These are phyloP conservation scores for Druon quercuslanigerum DNA, from an alignment of 1,140 invertebrate species.

Conservation along the genomic window DNA sequence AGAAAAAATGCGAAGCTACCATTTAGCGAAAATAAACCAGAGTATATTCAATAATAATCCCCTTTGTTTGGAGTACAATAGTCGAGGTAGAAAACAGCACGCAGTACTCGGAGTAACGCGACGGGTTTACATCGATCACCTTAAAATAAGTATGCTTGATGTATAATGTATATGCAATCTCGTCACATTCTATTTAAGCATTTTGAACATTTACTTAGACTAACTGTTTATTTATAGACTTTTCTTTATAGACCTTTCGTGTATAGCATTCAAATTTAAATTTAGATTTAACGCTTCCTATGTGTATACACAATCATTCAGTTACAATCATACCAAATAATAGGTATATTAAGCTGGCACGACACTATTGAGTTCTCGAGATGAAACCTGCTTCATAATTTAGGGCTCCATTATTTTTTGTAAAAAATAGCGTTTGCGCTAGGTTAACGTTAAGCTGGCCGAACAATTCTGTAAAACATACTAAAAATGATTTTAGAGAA, in stretches of 20 bases:
- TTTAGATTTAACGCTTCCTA: constrained; percentile 11
- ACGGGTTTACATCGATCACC: constrained; percentile 16
- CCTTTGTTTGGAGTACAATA: constrained; percentile 29
- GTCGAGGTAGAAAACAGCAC: constrained; percentile 14
- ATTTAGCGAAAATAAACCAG: constrained; percentile 27
- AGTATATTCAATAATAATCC: constrained; percentile 28
- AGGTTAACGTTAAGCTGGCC: too few relatives aligned
- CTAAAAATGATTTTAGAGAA: too few relatives aligned
- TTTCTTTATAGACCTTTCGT: constrained; percentile 14
- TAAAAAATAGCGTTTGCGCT: too few relatives aligned
- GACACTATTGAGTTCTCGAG: too few relatives aligned
- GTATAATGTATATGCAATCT: constrained; percentile 15
- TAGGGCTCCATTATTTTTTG: too few relatives aligned
- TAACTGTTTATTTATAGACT: not conserved
- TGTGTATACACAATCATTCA: not conserved
- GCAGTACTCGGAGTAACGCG: constrained; percentile 22
- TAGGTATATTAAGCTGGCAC: too few relatives aligned
- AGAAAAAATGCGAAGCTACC: not conserved
- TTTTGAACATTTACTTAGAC: constrained; percentile 24
- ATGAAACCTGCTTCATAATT: too few relatives aligned
- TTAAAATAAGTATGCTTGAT: constrained; percentile 28
- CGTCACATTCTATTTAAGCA: constrained; percentile 25
- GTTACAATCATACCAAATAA: too few relatives aligned
- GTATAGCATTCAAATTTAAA: not conserved
- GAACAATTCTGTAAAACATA: too few relatives aligned